Percentiles rank a stretch among this genome's conserved stretches.
phyloP scores from a whole-genome alignment of 2,888 invertebrate species.

The Phyto melanocephala region DNA sequence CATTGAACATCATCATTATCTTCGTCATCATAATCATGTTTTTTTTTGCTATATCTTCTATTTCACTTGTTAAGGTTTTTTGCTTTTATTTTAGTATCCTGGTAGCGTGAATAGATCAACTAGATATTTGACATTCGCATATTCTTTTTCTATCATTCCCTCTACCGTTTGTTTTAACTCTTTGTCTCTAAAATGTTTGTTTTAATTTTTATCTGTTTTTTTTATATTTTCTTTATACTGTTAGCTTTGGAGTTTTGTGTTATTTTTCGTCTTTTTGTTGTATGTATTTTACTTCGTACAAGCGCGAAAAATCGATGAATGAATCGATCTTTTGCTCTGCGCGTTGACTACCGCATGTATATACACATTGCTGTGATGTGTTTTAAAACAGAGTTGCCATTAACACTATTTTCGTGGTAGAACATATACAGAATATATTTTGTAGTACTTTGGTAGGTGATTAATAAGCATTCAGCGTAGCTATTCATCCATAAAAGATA shows the following conservation, averaged over 20 bases:
- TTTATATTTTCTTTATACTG: conserved; percentile 30
- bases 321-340: conserved; percentile 74
- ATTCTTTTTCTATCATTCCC: conserved; percentile 29
- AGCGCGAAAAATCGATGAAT: conserved; percentile 79
- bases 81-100: conserved; percentile 44
- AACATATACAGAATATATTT: not conserved
- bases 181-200: conserved; percentile 9
- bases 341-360: conserved; percentile 45
- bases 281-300: conserved; percentile 14
- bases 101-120: conserved; percentile 64
- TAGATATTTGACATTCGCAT: conserved; percentile 50
- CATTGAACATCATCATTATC: conserved; percentile 43
- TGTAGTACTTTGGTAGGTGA: not conserved
- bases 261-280: not conserved
- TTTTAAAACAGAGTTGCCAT: conserved; percentile 58
- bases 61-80: conserved; percentile 50
- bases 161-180: conserved; percentile 29
- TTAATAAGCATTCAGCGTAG: not conserved
- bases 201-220: not conserved
- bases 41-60: conserved; percentile 47
- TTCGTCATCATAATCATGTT: conserved; percentile 39
- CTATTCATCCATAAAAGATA: not conserved
- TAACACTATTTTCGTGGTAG: not conserved
- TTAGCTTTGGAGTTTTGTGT: conserved; percentile 36
- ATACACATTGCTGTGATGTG: not conserved